Conservation (phyloP, 1,140 invertebrate genomes). For the Heliothis subflexa region DNA sequence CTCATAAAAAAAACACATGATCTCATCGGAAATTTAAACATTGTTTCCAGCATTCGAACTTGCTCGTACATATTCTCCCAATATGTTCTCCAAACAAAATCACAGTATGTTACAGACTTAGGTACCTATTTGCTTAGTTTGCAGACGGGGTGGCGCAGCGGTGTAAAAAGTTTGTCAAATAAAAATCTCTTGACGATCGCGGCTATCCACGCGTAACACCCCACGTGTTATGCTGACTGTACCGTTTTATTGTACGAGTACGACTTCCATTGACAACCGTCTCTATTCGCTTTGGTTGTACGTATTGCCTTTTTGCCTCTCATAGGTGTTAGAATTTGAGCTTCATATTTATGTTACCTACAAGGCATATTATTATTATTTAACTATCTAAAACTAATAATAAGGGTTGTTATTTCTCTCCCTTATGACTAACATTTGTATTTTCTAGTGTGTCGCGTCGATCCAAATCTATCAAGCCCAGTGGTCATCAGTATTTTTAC, state of each 20-base stretch:
- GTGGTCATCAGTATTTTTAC: no score
- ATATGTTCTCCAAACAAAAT: not conserved
- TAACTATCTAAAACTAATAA: no score
- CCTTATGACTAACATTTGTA: no score
- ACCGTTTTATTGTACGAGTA: slow-evolving; percentile 40
- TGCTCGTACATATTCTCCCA: no score
- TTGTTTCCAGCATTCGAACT: no score
- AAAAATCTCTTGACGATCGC: slow-evolving; percentile 70
- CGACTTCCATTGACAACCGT: slow-evolving; percentile 19
- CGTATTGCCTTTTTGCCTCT: not conserved
- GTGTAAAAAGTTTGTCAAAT: slow-evolving; percentile 81
- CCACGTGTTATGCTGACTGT: slow-evolving; percentile 69
- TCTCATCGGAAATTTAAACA: no score
- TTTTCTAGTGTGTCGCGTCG: no score
- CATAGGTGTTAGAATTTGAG: not conserved
- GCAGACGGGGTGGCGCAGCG: slow-evolving; percentile 73
- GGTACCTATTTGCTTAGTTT: slow-evolving; percentile 78
- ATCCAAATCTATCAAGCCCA: no score
- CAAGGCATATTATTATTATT: no score
- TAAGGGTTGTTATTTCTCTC: no score
- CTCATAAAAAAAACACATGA: no score
- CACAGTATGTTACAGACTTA: slow-evolving; percentile 60
- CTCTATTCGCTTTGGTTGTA: not conserved
- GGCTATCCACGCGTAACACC: slow-evolving; percentile 61
- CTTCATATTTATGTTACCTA: no score